Base-by-base conservation (phyloP, 2,888 invertebrate species). In the Drosophila mulleri region DNA sequence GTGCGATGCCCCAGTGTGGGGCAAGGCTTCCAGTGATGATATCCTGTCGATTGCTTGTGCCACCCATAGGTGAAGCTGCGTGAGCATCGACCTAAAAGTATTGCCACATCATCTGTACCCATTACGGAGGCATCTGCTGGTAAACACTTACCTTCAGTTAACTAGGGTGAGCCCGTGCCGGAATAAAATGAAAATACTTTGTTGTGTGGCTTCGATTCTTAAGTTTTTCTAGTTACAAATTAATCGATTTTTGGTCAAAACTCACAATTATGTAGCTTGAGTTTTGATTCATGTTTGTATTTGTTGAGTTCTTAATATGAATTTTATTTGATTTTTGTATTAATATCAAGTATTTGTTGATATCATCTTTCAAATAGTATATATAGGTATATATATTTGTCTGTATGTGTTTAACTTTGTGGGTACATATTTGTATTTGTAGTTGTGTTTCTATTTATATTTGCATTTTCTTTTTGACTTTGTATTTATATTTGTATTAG, bases 181-280 rank as follows among this genome's bases (percentile, higher is more conserved):
- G 35, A 26, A n/a, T 23, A 8, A 29, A 48, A 75, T 56, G 14
- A 50, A 69, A 65, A 68, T 37, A 68, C 14, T 23, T 41, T 14
- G 32, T 39, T n/a, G 42, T 44, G 32, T 73, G 84, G 75, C 69
- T 87, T 89, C 73, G 84, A 87, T 82, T 84, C 68, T 74, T 84
- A 84, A 65, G 76, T 75, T 56, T 64, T 75, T 78, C 67, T 79
- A 79, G 81, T 79, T 81, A 79, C 78, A 79, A 67, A 73, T 73
- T 64, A 66, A 70, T 70, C 67, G 59, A 66, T 50, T 79, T 74
- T 47, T n/a, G 80, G 61, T 76, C 61, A 65, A n/a, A n/a, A n/a
- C n/a, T 57, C 53, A 60, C 42, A 72, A 65, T 72, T n/a, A n/a
- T n/a, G n/a, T 65, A 45, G 37, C n/a, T 58, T 48, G 18, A 58